Evolutionary conservation across 1,140 invertebrate species (phyloP), one percentile per base, ranked within the genome.

Genomic region (Colletes latitarsis): DNA sequence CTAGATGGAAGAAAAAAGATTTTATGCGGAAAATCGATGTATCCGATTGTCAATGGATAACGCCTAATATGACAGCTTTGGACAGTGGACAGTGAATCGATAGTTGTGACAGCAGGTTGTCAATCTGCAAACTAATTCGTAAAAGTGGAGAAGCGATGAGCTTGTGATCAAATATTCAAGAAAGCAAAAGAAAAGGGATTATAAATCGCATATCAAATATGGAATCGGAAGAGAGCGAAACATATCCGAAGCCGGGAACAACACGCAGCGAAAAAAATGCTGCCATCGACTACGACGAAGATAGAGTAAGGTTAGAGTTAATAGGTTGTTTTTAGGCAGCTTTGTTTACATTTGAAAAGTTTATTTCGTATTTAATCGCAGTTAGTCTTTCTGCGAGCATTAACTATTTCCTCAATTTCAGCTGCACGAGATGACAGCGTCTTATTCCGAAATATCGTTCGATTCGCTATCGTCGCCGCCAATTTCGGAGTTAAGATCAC

Each of bases 371-470:
- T 70, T 30, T 14, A 62, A 60, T 17, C 8, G 9, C 12, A 21
- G 30, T 9, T 19, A 8, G n/a, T 57, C 0, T 15, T 67, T 14
- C 17, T 70, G 39, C 0, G 14, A 3, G 14, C 6, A 49, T 66
- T 77, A 69, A 19, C n/a, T 70, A 57, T 6, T 73, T 71, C 39
- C 53, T 19, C 66, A 12, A 15, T 89, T 89, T 76, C 39, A 93
- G 92, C 79, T 93, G 17, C 92, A 94, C 74, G 93, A 96, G 85
- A 97, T 97, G 95, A 96, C 96, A n/a, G 96, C 96, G n/a, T 97
- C 96, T 3, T 97, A 97, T 88, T 96, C 96, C 74, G 97, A 97
- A 92, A 97, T 97, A 90, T 97, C 96, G 2, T 96, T 97, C 84
- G 95, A 97, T 90, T 96, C 96, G 4, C 95, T 91, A 93, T 94